A percentile compares a stretch with the other conserved stretches of the same genome.
These are phyloP conservation scores for Pocillopora damicornis DNA, from an alignment of 64 coral and sea anemone species.

Conservation along the genomic window DNA sequence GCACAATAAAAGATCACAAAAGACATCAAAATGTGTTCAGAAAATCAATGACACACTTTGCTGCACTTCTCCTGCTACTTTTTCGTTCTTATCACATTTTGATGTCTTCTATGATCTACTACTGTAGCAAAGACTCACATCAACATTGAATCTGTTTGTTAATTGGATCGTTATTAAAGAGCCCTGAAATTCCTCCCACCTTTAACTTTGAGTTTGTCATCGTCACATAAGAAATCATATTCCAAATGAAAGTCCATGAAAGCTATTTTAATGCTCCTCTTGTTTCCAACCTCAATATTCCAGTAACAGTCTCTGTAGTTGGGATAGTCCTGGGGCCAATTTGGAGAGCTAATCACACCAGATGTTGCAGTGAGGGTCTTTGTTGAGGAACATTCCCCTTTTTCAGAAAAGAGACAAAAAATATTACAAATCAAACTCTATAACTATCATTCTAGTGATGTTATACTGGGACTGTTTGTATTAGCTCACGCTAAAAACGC, in stretches of 20 bases:
- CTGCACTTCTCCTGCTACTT: too few relatives aligned
- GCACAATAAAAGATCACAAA: too few relatives aligned
- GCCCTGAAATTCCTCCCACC: not conserved
- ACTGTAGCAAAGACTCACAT: too few relatives aligned
- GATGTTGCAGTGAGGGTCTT: not conserved
- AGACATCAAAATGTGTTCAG: too few relatives aligned
- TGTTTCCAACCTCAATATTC: slow-evolving; percentile 44
- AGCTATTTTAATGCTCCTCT: slow-evolving; percentile 59
- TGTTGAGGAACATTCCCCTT: not conserved
- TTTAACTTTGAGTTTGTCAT: slow-evolving; percentile 82
- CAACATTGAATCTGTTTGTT: too few relatives aligned
- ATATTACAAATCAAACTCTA: not conserved
- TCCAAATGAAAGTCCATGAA: slow-evolving; percentile 73
- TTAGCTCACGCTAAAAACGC: too few relatives aligned
- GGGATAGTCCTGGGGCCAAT: slow-evolving; percentile 35
- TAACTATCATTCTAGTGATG: not conserved
- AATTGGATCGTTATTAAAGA: too few relatives aligned
- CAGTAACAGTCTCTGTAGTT: slow-evolving; percentile 40
- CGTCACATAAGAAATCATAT: slow-evolving; percentile 53
- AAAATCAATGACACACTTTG: too few relatives aligned
- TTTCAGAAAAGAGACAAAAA: too few relatives aligned
- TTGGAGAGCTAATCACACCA: slow-evolving; percentile 26
- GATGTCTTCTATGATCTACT: too few relatives aligned
- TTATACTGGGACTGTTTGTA: not conserved
- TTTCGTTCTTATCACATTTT: too few relatives aligned